These are phyloP conservation scores for Volucella inanis DNA, from an alignment of 2,888 invertebrate species.

Conservation along the genomic window DNA sequence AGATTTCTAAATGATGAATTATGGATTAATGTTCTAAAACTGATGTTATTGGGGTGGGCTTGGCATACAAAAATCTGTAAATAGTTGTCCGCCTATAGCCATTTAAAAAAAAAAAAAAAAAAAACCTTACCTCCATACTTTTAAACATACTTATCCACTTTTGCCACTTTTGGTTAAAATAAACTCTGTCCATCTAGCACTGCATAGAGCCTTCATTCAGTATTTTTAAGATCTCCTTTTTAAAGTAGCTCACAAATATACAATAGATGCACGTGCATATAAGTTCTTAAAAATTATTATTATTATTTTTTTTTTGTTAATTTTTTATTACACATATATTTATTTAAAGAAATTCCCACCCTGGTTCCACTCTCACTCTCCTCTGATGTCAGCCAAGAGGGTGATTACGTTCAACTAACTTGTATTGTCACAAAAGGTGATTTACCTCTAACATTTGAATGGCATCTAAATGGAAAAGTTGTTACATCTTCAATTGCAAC, in stretches of 20 bases:
- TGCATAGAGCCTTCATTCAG: slow-evolving; percentile 6
- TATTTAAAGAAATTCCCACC: slow-evolving; percentile 79
- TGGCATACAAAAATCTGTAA: no score
- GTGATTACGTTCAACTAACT: slow-evolving; percentile 91
- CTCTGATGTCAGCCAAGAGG: slow-evolving; percentile 82
- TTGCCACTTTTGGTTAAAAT: no score
- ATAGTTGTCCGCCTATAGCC: no score
- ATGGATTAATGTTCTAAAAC: no score
- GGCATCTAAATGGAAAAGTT: slow-evolving; percentile 82
- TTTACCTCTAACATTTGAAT: slow-evolving; percentile 87
- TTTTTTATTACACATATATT: slow-evolving; percentile 16
- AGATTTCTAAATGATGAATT: no score
- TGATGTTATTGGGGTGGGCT: no score
- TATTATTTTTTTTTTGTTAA: slow-evolving; percentile 24
- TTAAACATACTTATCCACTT: no score
- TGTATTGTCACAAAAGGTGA: slow-evolving; percentile 91
- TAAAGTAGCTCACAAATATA: background rate
- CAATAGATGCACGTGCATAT: background rate
- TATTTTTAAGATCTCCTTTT: background rate
- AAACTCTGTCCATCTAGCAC: background rate
- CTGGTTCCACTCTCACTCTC: slow-evolving; percentile 80
- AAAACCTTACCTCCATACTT: no score
- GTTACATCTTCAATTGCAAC: slow-evolving; percentile 78
- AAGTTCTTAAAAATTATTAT: background rate
- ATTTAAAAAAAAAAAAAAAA: no score